Evolutionary conservation across 2,888 invertebrate genomes (phyloP), one percentile per base, ranked within the genome.

Genomic region (Orthosia gothica): DNA sequence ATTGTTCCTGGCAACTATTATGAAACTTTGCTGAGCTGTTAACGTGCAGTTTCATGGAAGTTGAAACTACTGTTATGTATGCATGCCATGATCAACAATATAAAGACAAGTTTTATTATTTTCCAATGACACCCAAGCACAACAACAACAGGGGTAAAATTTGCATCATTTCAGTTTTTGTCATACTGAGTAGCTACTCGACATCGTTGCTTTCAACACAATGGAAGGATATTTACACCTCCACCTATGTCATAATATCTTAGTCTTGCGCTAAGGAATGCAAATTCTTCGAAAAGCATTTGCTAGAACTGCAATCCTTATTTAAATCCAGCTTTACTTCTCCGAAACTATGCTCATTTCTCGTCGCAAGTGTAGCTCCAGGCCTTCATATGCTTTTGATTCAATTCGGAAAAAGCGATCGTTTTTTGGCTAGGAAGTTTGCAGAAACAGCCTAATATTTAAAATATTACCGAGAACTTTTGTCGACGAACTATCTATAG

Each of bases 261-360:
- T 79, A 81, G 67, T 69, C 47, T 70, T 76, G 74, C 79, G 75
- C 82, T 67, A 69, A 59, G 81, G 82, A 90, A 89, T 89, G 89
- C 86, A 89, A 91, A 88, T 89, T 87, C 79, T 74, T 72, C 74
- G 79, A 76, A 76, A 82, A 83, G 84, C 85, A 81, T 87, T 82
- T 86, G 70, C 83, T 76, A 65, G 83, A 87, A 87, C 76, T 84
- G 81, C 76, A 72, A 82, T 74, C 76, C 83, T 84, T 82, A 84
- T 86, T 82, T 84, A 73, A 86, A 89, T 81, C 59, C 59, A 63
- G 26, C 57, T 50, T 65, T 71, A 68, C 67, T 79, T 55, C 16
- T 50, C 40, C 45, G 45, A 26, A 63, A 66, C 40, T 57, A 5
- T 73, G 20, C 20, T 49, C 26, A 49, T 16, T 72, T 23, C 45